Conservation (phyloP, 2,113 vertebrate genomes). For the Epinephelus cyanopodus region DNA sequence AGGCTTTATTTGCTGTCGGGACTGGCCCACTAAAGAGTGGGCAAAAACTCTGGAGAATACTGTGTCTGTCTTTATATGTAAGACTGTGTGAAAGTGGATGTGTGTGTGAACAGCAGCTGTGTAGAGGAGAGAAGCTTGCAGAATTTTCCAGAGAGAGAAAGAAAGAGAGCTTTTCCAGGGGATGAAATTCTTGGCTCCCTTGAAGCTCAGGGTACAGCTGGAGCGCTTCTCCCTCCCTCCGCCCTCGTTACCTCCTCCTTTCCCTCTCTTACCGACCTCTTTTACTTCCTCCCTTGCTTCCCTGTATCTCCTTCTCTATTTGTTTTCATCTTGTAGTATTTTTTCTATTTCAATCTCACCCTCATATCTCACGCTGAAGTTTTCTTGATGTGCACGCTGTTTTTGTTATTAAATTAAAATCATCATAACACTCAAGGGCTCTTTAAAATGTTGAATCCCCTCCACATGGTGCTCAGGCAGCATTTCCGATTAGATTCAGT, state of each 20-base stretch:
- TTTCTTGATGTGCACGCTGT: background rate
- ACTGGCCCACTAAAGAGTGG: slow-evolving; percentile 33
- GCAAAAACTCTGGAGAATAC: slow-evolving; percentile 51
- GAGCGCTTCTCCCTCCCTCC: slow-evolving; percentile 67
- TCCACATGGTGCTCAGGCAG: slow-evolving; percentile 28
- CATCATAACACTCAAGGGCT: background rate
- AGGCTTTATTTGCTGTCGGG: slow-evolving; percentile 27
- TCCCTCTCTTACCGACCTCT: slow-evolving; percentile 17
- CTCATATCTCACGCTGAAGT: background rate
- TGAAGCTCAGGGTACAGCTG: slow-evolving; percentile 81
- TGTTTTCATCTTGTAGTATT: background rate
- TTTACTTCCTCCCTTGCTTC: slow-evolving; percentile 53
- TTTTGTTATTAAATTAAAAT: background rate
- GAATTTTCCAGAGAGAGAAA: slow-evolving; percentile 70
- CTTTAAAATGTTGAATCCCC: background rate
- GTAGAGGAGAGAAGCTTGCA: slow-evolving; percentile 50
- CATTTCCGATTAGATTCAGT: slow-evolving; percentile 5
- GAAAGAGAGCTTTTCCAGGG: slow-evolving; percentile 74
- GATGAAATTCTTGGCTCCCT: slow-evolving; percentile 79
- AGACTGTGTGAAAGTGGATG: slow-evolving; percentile 55
- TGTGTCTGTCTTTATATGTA: slow-evolving; percentile 61
- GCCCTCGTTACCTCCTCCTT: slow-evolving; percentile 30
- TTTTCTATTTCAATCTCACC: background rate
- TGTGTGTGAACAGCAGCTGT: slow-evolving; percentile 68
- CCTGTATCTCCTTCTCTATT: slow-evolving; percentile 17